Evolutionary conservation across 1,140 invertebrate species (phyloP), one percentile per base, ranked within the genome.

Genomic region (Atopsyche davidsoni): DNA sequence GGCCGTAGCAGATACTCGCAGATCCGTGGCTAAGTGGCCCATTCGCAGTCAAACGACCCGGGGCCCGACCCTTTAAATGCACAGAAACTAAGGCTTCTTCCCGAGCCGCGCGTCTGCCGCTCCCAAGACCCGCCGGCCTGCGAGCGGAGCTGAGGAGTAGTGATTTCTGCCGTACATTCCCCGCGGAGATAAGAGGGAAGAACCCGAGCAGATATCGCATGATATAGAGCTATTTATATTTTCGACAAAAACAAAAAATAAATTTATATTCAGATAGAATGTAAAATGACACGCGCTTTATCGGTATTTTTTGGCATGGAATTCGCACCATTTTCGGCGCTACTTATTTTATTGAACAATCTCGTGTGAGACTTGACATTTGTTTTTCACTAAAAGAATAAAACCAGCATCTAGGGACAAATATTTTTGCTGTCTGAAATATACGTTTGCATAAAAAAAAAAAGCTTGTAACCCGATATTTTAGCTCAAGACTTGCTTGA

Each of bases 41-140:
- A 73, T 73, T 73, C 70, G 64, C 70, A 68, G 71, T 69, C 71
- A 72, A 73, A 73, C 71, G 71, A 70, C 66, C 67, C 64, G 62
- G 18, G 23, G 35, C 17, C 41, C 47, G 43, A 50, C 41, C 47
- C 53, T 51, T 50, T 49, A 49, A 49, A 55, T 49, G 63, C 64
- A 64, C 68, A 70, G 65, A 71, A 70, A 71, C 69, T 69, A 73
- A 69, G 66, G 68, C n/a, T n/a, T n/a, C n/a, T n/a, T n/a, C n/a
- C n/a, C n/a, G n/a, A n/a, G n/a, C 69, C 69, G 60, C 64, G 60
- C 67, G 69, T 66, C 59, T 61, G 43, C 59, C 49, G 23, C 16
- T 16, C 13, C 43, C 24, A n/a, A 6, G 4, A 6, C 11, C 43
- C 9, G 13, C 28, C 7, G 7, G 43, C 4, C 9, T 10, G 16